These are phyloP conservation scores for Lacanobia wlatinum DNA, from an alignment of 2,888 invertebrate species.

Conservation along the genomic window DNA sequence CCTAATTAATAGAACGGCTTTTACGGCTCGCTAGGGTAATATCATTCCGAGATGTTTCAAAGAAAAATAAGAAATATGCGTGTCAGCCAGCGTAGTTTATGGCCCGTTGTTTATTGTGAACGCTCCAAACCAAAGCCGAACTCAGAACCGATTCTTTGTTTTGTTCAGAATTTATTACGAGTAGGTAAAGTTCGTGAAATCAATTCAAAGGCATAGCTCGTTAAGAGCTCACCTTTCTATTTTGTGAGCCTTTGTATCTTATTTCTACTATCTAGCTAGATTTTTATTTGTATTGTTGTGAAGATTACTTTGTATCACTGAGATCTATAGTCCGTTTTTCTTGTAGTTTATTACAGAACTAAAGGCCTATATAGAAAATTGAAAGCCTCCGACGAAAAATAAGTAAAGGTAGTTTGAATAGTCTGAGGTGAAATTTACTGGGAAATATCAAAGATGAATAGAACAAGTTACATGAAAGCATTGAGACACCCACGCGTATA, in stretches of 20 bases:
- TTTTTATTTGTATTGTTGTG: conserved; percentile 46
- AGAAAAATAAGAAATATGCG: conserved; percentile 84
- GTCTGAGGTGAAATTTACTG: conserved; percentile 30
- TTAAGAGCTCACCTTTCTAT: conserved; percentile 67
- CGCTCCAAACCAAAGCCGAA: conserved; percentile 70
- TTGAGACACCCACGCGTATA: conserved; percentile 43
- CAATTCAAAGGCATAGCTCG: conserved; percentile 69
- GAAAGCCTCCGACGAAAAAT: conserved; percentile 25
- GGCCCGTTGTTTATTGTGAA: conserved; percentile 82
- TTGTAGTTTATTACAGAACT: conserved; percentile 27
- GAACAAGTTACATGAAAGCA: conserved; percentile 46
- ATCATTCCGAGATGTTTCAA: conserved; percentile 76
- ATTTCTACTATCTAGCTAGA: conserved; percentile 49
- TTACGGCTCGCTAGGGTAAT: conserved; percentile 78
- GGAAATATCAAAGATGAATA: conserved; percentile 57
- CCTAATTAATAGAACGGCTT: conserved; percentile 85
- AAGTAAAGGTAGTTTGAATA: conserved; percentile 29
- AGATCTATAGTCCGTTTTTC: conserved; percentile 12
- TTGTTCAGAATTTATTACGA: conserved; percentile 70
- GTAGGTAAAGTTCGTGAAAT: conserved; percentile 70
- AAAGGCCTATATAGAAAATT: conserved; percentile 25
- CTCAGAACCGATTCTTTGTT: conserved; percentile 83
- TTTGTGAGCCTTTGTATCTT: conserved; percentile 56
- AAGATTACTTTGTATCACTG: conserved; percentile 23
- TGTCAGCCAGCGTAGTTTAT: conserved; percentile 80